phyloP scores from a whole-genome alignment of 2,113 vertebrate genomes.

The Gopherus evgoodei region DNA sequence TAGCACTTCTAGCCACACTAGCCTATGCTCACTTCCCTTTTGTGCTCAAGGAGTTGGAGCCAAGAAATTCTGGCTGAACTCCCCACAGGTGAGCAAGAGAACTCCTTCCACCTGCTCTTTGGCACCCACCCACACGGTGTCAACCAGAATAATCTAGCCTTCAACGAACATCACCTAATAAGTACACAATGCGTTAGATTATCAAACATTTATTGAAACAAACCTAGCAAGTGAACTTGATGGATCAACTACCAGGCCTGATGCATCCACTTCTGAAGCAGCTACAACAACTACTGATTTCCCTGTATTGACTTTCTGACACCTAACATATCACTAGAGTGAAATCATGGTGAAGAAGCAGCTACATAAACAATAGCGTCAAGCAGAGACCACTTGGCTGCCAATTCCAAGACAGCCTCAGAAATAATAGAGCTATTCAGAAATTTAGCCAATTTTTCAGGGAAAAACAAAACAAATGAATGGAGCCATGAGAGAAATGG shows the following conservation, averaged over 20 bases:
- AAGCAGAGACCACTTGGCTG: neutral
- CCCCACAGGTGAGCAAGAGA: neutral
- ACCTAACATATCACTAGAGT: constrained; percentile 33
- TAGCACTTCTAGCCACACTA: neutral
- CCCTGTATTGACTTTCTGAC: constrained; percentile 62
- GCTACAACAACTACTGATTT: constrained; percentile 42
- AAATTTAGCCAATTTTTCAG: neutral
- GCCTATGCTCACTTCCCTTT: neutral
- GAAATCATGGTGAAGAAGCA: constrained; percentile 60
- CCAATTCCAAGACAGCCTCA: neutral
- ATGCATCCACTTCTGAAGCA: constrained; percentile 46
- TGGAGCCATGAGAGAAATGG: neutral
- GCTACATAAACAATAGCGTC: constrained; percentile 39
- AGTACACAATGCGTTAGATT: neutral
- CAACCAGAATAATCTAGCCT: neutral
- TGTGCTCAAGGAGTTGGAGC: neutral
- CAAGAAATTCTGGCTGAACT: neutral
- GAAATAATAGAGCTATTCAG: neutral
- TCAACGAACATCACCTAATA: constrained; percentile 5
- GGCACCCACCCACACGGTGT: neutral
- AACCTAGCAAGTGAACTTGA: constrained; percentile 58
- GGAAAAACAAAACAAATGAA: neutral
- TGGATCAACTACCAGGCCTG: constrained; percentile 30
- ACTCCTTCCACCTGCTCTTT: neutral
- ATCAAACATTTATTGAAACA: constrained; percentile 49